Evolutionary conservation across 2,888 invertebrate genomes (phyloP).

Genomic region (Apamea anceps): DNA sequence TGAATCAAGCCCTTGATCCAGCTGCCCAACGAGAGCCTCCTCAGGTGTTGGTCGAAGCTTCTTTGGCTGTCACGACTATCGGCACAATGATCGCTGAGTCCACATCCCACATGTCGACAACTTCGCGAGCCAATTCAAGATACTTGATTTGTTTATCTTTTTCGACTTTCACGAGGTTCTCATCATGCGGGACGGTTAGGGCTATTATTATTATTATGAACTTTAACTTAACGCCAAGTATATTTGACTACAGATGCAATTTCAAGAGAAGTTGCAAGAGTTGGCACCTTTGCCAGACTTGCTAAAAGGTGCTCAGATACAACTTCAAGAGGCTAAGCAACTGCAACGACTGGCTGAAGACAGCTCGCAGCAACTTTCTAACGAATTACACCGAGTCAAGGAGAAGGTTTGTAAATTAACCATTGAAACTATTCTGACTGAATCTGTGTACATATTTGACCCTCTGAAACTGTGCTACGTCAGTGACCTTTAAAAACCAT

Average conservation of each 20-base stretch:
- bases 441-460: not conserved
- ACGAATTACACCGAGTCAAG: slow-evolving; percentile 81
- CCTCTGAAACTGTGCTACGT: not conserved
- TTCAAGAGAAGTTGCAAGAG: slow-evolving; percentile 86
- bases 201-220: not conserved
- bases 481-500: not conserved
- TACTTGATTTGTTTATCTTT: no score
- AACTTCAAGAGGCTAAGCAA: slow-evolving; percentile 84
- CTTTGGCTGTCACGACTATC: no score
- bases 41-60: no score
- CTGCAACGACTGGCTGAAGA: slow-evolving; percentile 84
- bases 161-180: no score
- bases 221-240: not conserved
- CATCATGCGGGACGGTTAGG: no score
- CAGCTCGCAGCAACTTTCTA: slow-evolving; percentile 78
- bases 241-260: slow-evolving; percentile 79
- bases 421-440: not conserved
- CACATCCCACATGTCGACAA: no score
- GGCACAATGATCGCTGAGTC: no score
- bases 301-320: slow-evolving; percentile 84
- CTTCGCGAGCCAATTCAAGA: no score
- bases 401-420: slow-evolving; percentile 78
- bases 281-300: slow-evolving; percentile 84
- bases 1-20: no score
- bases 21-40: no score